phyloP scores from a whole-genome alignment of 2,797 vertebrate species.

The Tenualosa ilisha region DNA sequence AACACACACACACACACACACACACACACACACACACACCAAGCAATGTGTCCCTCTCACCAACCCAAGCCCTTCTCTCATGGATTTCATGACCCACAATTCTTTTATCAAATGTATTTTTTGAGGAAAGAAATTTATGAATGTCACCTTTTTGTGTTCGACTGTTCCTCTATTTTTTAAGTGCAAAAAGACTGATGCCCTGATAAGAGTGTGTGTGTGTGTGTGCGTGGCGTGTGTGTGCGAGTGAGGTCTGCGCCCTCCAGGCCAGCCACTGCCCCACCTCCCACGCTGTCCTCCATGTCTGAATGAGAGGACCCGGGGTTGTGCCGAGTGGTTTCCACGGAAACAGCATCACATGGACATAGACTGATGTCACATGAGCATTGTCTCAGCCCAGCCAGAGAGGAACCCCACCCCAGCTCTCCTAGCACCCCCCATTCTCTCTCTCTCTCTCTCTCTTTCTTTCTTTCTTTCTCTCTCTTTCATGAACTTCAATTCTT shows the following conservation, averaged over 20 bases:
- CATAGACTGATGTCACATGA: background rate
- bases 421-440: background rate
- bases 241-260: background rate
- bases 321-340: background rate
- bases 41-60: background rate
- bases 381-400: background rate
- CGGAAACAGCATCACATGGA: background rate
- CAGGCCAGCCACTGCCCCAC: background rate
- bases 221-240: conserved; percentile 9
- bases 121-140: conserved; percentile 77
- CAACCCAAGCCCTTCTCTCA: background rate
- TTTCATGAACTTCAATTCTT: background rate
- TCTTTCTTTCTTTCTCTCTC: no score
- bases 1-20: background rate
- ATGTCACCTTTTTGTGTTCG: conserved; percentile 84
- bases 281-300: background rate
- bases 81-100: conserved; percentile 60
- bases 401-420: background rate
- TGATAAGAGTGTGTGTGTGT: background rate
- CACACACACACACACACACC: background rate
- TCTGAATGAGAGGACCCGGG: background rate
- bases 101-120: conserved; percentile 79
- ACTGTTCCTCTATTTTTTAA: conserved; percentile 78
- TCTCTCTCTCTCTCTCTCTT: no score
- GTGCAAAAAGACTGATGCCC: conserved; percentile 7